These are phyloP conservation scores for Prorops nasuta DNA, from an alignment of 1,140 invertebrate genomes.

Conservation along the genomic window DNA sequence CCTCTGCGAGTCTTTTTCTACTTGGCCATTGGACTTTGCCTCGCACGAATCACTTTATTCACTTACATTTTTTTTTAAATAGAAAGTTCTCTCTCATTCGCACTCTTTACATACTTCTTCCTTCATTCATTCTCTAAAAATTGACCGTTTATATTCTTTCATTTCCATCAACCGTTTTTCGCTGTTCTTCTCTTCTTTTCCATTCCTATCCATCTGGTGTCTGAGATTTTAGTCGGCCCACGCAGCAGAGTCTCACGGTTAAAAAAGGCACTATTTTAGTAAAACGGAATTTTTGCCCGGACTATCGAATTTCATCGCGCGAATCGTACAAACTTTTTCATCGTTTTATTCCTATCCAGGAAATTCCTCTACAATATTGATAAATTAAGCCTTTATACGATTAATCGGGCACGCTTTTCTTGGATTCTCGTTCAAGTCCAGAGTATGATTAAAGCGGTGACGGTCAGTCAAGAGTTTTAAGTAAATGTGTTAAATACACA, in stretches of 20 bases:
- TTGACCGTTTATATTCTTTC: background rate
- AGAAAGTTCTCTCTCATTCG: background rate
- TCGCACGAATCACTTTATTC: background rate
- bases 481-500: too few species aligned
- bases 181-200: background rate
- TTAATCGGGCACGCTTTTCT: background rate
- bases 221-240: constrained; percentile 28
- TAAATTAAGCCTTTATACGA: background rate
- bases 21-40: background rate
- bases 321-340: too few species aligned
- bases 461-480: too few species aligned
- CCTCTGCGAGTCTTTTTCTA: background rate
- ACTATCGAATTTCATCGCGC: too few species aligned
- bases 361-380: background rate
- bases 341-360: too few species aligned
- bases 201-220: background rate
- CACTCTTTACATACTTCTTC: background rate
- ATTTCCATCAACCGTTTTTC: background rate
- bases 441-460: background rate
- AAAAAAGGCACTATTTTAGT: constrained; percentile 37
- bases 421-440: background rate
- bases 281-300: constrained; percentile 35
- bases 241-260: constrained; percentile 35
- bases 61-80: background rate
- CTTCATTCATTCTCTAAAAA: background rate